A percentile compares a stretch with the other conserved stretches of the same genome.
phyloP scores from a whole-genome alignment of 2,113 vertebrate species.

The Charadrius vociferus region DNA sequence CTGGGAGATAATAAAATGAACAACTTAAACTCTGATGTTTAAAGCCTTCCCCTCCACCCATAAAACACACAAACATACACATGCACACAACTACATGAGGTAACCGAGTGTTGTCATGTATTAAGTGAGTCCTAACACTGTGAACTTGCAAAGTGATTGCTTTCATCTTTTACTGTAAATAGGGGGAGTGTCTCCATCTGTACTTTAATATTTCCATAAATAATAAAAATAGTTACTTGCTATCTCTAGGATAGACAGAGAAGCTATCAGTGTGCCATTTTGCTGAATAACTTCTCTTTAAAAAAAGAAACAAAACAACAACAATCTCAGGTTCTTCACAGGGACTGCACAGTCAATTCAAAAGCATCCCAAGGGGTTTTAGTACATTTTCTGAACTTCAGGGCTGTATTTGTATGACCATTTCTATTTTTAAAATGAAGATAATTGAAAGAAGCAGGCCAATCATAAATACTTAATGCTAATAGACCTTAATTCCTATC shows the following conservation, averaged over 20 bases:
- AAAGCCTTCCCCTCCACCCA: rapidly evolving
- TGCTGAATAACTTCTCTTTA: not conserved
- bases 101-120: not conserved
- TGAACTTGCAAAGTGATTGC: not conserved
- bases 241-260: not conserved
- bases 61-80: not conserved
- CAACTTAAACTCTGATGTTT: not conserved
- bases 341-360: not conserved
- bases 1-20: not conserved
- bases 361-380: not conserved
- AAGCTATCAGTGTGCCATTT: not conserved
- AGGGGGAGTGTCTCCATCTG: not conserved
- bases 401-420: not conserved
- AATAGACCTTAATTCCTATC: not conserved
- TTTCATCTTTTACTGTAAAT: not conserved
- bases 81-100: not conserved
- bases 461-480: not conserved
- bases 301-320: not conserved
- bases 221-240: not conserved
- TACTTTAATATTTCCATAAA: not conserved
- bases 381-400: not conserved
- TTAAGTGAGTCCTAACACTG: not conserved
- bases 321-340: not conserved
- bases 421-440: not conserved
- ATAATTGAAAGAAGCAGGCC: not conserved